Percentiles rank a stretch among this genome's conserved stretches.
Conservation (phyloP, 2,888 invertebrate genomes). For the Apamea crenata region DNA sequence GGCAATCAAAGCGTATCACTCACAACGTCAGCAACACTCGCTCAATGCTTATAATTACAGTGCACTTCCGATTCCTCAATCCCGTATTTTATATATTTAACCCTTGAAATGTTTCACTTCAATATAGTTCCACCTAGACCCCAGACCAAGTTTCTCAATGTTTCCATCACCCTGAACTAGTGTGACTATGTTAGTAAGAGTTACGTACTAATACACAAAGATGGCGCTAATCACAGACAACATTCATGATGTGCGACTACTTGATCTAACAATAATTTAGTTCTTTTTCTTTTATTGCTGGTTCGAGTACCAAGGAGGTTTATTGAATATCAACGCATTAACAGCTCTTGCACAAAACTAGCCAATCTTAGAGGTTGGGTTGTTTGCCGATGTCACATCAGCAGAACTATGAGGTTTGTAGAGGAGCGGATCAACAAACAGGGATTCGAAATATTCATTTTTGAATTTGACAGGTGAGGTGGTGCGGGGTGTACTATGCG, state of each 20-base stretch:
- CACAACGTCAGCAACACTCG: constrained; percentile 70
- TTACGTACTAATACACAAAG: constrained; percentile 56
- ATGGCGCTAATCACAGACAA: constrained; percentile 65
- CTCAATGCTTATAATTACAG: constrained; percentile 67
- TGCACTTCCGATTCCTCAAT: constrained; percentile 67
- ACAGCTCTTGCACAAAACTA: constrained; percentile 18
- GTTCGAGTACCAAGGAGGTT: constrained; percentile 10
- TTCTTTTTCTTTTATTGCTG: neutral
- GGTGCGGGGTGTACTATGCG: constrained; percentile 1
- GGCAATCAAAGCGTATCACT: constrained; percentile 78
- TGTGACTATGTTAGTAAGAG: constrained; percentile 45
- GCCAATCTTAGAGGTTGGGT: constrained; percentile 43
- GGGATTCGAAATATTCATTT: constrained; percentile 2
- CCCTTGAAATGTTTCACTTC: constrained; percentile 67
- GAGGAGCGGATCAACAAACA: constrained; percentile 10
- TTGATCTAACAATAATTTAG: constrained; percentile 36
- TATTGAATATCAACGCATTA: constrained; percentile 16
- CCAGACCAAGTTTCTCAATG: constrained; percentile 22
- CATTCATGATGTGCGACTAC: constrained; percentile 49
- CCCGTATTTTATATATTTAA: constrained; percentile 55
- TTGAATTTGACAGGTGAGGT: constrained; percentile 30
- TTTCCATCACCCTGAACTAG: constrained; percentile 40
- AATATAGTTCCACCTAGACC: constrained; percentile 44
- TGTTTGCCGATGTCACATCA: constrained; percentile 17
- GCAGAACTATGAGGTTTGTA: constrained; percentile 19